Evolutionary conservation across 1,140 invertebrate species (phyloP).

Genomic region (Gonatopus flavifemur): DNA sequence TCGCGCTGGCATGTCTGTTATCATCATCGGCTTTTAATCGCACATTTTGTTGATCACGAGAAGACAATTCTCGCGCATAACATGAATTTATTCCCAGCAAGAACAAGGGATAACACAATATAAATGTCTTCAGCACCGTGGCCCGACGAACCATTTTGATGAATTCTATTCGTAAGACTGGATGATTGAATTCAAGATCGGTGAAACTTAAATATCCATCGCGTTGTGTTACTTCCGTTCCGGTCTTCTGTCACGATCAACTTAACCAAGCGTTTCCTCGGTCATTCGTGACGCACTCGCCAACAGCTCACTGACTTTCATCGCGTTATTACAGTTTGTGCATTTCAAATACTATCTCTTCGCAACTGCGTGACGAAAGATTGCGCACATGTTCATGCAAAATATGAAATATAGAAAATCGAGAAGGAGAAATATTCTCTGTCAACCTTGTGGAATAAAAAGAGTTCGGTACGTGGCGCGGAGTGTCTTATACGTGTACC

Average conservation of each 20-base stretch:
- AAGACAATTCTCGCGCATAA: conserved; percentile 6
- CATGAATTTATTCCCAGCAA: conserved; percentile 12
- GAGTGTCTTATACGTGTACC: too few species aligned
- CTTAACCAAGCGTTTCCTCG: conserved; percentile 9
- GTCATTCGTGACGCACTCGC: conserved; percentile 25
- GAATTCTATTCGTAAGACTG: conserved; percentile 20
- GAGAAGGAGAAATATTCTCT: too few species aligned
- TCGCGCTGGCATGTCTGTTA: not conserved
- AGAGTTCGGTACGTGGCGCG: too few species aligned
- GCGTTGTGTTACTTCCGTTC: too few species aligned
- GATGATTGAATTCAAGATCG: conserved; percentile 7
- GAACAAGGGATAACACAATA: conserved; percentile 7
- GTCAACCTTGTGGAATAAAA: too few species aligned
- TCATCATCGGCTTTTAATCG: not conserved
- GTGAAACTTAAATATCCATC: conserved; percentile 33
- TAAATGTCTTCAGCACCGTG: not conserved
- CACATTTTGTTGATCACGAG: not conserved
- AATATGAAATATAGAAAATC: too few species aligned
- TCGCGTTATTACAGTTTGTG: conserved; percentile 15
- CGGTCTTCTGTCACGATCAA: conserved; percentile 14
- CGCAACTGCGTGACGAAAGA: too few species aligned
- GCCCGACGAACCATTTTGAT: conserved; percentile 22
- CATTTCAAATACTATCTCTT: too few species aligned
- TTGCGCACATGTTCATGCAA: too few species aligned
- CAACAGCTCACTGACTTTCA: conserved; percentile 18